These are phyloP conservation scores for Sialis lutaria DNA, from an alignment of 2,888 invertebrate genomes.

Conservation along the genomic window DNA sequence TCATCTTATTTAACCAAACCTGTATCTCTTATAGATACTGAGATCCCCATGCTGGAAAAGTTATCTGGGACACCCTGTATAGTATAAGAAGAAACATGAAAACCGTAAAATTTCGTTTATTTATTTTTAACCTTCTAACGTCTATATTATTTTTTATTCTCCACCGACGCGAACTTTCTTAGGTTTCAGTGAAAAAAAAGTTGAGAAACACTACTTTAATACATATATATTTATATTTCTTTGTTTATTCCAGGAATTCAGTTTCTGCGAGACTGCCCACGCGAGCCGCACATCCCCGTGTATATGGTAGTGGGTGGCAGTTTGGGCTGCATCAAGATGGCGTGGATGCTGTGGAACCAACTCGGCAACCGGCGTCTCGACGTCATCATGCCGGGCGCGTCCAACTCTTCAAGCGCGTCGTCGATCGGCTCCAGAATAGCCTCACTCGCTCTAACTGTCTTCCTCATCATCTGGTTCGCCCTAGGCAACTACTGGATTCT, in stretches of 20 bases:
- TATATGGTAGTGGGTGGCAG: slow-evolving; percentile 75
- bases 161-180: too few species aligned
- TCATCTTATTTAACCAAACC: too few species aligned
- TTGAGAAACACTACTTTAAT: too few species aligned
- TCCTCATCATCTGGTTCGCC: slow-evolving; percentile 58
- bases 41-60: too few species aligned
- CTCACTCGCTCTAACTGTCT: slow-evolving; percentile 45
- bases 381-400: slow-evolving; percentile 24
- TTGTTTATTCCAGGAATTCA: slow-evolving; percentile 46
- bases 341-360: slow-evolving; percentile 47
- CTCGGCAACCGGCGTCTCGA: slow-evolving; percentile 35
- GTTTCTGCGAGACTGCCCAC: slow-evolving; percentile 62
- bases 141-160: too few species aligned
- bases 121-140: too few species aligned
- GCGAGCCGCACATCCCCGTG: slow-evolving; percentile 57
- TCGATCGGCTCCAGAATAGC: slow-evolving; percentile 40
- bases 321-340: slow-evolving; percentile 51
- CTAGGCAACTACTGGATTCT: slow-evolving; percentile 68
- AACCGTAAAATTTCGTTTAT: too few species aligned
- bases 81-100: too few species aligned
- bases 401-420: slow-evolving; percentile 21
- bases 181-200: too few species aligned
- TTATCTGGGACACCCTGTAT: too few species aligned
- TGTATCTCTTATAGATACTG: too few species aligned
- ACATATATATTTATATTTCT: too few species aligned